A percentile compares a stretch with the other conserved stretches of the same genome.
Evolutionary conservation across 1,140 invertebrate species (phyloP).

Genomic region (Meloidogyne exigua): DNA sequence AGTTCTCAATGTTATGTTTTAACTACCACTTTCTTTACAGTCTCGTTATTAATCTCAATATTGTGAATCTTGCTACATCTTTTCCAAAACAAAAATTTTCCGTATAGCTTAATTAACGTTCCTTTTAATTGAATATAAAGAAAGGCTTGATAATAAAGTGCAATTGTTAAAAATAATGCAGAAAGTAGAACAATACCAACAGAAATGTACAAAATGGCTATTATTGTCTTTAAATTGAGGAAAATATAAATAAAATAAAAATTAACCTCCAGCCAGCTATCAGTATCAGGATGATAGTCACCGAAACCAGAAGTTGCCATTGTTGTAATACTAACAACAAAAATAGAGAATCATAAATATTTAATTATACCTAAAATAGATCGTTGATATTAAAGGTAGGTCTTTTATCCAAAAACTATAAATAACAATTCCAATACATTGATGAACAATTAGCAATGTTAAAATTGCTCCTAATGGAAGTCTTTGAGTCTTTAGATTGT

Average conservation of each 20-base stretch:
- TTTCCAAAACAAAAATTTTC: slow-evolving; percentile 7
- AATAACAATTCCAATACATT: background rate
- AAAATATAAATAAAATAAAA: background rate
- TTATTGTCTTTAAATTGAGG: slow-evolving; percentile 2
- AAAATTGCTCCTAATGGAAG: slow-evolving; percentile 8
- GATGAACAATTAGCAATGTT: slow-evolving; percentile 7
- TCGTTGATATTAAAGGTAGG: background rate
- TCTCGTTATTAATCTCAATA: background rate
- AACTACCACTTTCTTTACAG: background rate
- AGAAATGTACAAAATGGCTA: slow-evolving; percentile 14
- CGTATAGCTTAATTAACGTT: background rate
- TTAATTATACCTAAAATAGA: slow-evolving; percentile 17
- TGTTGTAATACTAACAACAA: slow-evolving; percentile 18
- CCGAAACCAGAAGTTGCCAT: slow-evolving; percentile 29
- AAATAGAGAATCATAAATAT: background rate
- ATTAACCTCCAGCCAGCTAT: slow-evolving; percentile 25
- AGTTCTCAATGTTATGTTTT: background rate
- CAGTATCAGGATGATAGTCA: slow-evolving; percentile 27
- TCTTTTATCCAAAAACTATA: slow-evolving; percentile 17
- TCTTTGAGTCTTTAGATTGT: background rate
- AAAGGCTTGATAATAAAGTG: slow-evolving; percentile 22
- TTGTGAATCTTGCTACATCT: background rate
- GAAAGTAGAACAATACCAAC: slow-evolving; percentile 13
- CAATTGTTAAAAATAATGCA: slow-evolving; percentile 17
- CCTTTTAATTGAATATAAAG: slow-evolving; percentile 22